Evolutionary conservation across 2,797 vertebrate genomes (phyloP), one percentile per base, ranked within the genome.

Genomic region (Enteromius trimaculatus): DNA sequence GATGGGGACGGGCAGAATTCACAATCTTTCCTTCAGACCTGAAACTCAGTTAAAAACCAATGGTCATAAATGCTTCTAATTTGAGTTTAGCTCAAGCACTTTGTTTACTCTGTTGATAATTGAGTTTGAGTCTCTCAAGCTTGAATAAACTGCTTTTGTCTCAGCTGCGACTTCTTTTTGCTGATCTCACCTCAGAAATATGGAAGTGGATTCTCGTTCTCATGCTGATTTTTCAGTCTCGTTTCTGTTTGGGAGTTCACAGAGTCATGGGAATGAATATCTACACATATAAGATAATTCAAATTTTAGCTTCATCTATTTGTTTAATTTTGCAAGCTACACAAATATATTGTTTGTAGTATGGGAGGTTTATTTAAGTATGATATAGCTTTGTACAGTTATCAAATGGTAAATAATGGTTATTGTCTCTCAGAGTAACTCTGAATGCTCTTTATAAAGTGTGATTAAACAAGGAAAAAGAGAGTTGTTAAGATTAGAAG

Each of bases 151-250:
- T 72, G 26, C 9, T 6, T 29, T 51, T 21, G 44, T 49, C 16
- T 31, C 44, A 31, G 10, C 44, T 51, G 4, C 3, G 26, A 51
- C 16, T 19, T 72, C 16, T 51, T 47, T 72, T 72, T 51, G 47
- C 47, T 72, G 17, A 21, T 51, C 17, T 72, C 47, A 21, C 47
- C 47, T 53, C 70, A 13, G 26, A 75, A 75, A 75, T 39, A 55
- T 75, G 72, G 72, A 75, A 55, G 72, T 58, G 21, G 51, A 55
- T 75, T n/a, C 31, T 21, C 7, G 49, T 76, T 21, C 49, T 60
- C 31, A 68, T 39, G 39, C 71, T 13, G 39, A 37, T 37, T 51
- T 60, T 29, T 47, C 49, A n/a, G 44, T 68, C 64, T 75, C 49
- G n/a, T 75, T 55, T 75, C 51, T 75, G 29, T 74, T 11, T 75